phyloP scores from a whole-genome alignment of 1,140 invertebrate genomes.

The Pomacea maculata region DNA sequence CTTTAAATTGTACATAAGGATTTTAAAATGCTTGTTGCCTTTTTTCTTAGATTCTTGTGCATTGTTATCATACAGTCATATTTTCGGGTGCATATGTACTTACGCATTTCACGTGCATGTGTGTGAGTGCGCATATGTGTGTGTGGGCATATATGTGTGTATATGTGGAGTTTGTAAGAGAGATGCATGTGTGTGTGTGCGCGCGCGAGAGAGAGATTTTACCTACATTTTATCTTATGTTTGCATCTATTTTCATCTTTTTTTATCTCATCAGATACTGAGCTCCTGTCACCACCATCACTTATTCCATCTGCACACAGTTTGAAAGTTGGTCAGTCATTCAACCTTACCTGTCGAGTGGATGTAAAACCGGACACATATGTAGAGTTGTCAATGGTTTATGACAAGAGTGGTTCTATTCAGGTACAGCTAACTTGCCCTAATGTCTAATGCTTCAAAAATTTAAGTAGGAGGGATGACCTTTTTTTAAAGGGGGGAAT shows the following conservation, averaged over 20 bases:
- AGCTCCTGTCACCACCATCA: conserved; percentile 19
- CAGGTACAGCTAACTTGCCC: background rate
- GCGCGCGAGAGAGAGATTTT: too few species aligned
- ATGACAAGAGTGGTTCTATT: background rate
- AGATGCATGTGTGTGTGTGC: background rate
- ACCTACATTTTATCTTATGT: background rate
- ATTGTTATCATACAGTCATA: too few species aligned
- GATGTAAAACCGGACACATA: conserved; percentile 17
- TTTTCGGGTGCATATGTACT: too few species aligned
- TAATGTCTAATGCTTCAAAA: too few species aligned
- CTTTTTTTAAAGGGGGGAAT: too few species aligned
- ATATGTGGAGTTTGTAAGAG: background rate
- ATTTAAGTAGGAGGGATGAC: too few species aligned
- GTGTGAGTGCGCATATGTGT: too few species aligned
- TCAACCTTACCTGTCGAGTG: conserved; percentile 17
- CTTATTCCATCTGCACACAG: conserved; percentile 12
- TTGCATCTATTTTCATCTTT: background rate
- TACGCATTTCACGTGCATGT: too few species aligned
- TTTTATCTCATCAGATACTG: conserved; percentile 10
- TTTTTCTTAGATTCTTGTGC: too few species aligned
- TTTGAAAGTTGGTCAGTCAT: background rate
- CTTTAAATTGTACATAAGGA: too few species aligned
- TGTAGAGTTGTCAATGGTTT: conserved; percentile 12
- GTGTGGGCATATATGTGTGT: too few species aligned
- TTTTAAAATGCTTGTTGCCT: too few species aligned